A percentile compares a stretch with the other conserved stretches of the same genome.
These are phyloP conservation scores for Xyrichtys novacula DNA, from an alignment of 2,797 vertebrate genomes.

Conservation along the genomic window DNA sequence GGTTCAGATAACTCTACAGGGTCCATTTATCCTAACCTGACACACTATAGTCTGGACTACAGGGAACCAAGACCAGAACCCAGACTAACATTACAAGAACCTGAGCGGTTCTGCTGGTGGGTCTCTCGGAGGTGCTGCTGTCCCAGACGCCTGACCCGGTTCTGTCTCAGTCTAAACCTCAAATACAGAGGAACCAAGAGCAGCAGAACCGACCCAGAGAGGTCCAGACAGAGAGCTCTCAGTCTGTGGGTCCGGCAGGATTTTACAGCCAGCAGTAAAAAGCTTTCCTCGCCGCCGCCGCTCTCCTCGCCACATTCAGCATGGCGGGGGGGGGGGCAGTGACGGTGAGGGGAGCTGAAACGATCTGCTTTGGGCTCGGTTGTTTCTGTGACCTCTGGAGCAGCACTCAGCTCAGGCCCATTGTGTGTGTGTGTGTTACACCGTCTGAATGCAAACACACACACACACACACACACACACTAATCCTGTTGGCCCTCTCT, in stretches of 20 bases:
- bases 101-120: too few relatives aligned
- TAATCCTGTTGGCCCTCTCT: conserved; percentile 36
- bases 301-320: conserved; percentile 48
- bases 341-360: conserved; percentile 60
- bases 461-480: conserved; percentile 34
- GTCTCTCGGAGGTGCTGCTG: too few relatives aligned
- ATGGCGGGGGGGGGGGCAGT: conserved; percentile 50
- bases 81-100: too few relatives aligned
- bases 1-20: conserved; percentile 51
- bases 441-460: conserved; percentile 53
- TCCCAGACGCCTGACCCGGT: conserved; percentile 66
- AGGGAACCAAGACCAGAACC: too few relatives aligned
- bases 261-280: conserved; percentile 72
- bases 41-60: too few relatives aligned
- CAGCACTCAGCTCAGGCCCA: conserved; percentile 30
- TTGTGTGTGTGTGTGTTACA: conserved; percentile 35
- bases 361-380: conserved; percentile 55
- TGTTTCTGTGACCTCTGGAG: conserved; percentile 63
- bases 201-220: conserved; percentile 53
- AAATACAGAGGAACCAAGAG: conserved; percentile 61
- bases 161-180: conserved; percentile 57
- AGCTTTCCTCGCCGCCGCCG: conserved; percentile 51
- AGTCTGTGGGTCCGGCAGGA: conserved; percentile 53
- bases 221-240: conserved; percentile 46
- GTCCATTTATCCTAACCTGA: too few relatives aligned